Conservation (phyloP, 1,140 invertebrate genomes). For the Sitophilus oryzae region DNA sequence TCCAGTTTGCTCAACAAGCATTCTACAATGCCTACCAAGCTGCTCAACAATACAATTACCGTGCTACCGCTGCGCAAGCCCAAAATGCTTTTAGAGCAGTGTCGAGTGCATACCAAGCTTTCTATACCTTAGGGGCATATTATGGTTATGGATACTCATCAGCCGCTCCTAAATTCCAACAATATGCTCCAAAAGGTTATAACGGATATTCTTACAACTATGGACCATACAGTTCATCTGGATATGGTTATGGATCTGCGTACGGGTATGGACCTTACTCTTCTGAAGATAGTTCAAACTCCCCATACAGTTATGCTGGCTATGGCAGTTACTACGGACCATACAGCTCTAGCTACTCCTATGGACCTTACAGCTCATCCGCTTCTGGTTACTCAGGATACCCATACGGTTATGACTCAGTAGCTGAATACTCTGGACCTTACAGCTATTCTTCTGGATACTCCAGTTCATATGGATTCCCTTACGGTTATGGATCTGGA, state of each 20-base stretch:
- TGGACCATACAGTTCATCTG: neutral
- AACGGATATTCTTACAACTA: neutral
- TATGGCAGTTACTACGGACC: neutral
- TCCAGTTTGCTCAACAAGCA: constrained; percentile 12
- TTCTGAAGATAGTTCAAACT: no score
- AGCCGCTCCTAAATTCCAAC: neutral
- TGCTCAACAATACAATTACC: neutral
- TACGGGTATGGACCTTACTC: no score
- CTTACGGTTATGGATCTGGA: neutral
- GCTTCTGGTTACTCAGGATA: no score
- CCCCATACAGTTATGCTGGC: no score
- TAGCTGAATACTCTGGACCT: neutral
- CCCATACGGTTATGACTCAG: neutral
- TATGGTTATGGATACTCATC: no score
- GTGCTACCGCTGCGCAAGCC: constrained; percentile 9
- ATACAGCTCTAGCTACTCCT: neutral
- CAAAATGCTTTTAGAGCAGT: constrained; percentile 5
- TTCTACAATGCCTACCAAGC: constrained; percentile 13
- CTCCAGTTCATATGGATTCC: no score
- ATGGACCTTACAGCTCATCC: no score
- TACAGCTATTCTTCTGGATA: constrained; percentile 7
- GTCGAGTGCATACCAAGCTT: constrained; percentile 5
- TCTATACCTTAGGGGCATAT: no score
- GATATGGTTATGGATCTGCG: no score
- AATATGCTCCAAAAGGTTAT: neutral